phyloP scores from a whole-genome alignment of 2,113 vertebrate genomes.

The Orthonyx spaldingii region DNA sequence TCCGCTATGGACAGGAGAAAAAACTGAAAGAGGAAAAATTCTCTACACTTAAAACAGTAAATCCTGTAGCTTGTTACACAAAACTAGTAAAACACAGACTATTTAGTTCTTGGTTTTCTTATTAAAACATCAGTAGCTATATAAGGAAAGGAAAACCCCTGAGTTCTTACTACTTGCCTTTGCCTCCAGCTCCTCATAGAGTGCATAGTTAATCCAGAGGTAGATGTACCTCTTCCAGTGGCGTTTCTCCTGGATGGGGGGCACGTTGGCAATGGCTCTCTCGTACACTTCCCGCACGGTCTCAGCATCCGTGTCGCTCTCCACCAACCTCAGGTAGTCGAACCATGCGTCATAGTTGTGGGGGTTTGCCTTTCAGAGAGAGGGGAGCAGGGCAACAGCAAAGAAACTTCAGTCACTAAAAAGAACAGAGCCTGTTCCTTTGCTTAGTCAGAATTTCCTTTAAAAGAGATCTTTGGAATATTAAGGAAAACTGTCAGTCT shows the following conservation, averaged over 20 bases:
- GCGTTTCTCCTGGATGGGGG: constrained; percentile 91
- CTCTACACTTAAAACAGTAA: background rate
- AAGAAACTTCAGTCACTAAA: background rate
- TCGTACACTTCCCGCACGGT: constrained; percentile 92
- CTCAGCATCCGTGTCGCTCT: constrained; percentile 86
- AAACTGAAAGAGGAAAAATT: background rate
- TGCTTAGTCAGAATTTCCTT: background rate
- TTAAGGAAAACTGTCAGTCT: background rate
- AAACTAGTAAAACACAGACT: rapidly evolving
- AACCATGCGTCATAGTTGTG: constrained; percentile 98
- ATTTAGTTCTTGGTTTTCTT: background rate
- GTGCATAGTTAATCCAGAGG: constrained; percentile 94
- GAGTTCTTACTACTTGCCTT: constrained; percentile 73
- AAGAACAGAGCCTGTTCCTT: background rate
- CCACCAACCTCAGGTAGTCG: constrained; percentile 92
- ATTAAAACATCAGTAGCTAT: background rate
- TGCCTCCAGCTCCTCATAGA: constrained; percentile 95
- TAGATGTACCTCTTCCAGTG: constrained; percentile 98
- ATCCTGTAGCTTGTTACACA: background rate
- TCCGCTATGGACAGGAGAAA: rapidly evolving
- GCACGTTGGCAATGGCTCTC: constrained; percentile 91
- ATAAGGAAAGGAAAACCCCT: rapidly evolving
- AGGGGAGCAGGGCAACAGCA: background rate
- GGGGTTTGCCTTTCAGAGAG: constrained; percentile 83
- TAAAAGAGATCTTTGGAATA: rapidly evolving